Conservation (phyloP, 1,140 invertebrate genomes). For the Apocrypta bakeri region DNA sequence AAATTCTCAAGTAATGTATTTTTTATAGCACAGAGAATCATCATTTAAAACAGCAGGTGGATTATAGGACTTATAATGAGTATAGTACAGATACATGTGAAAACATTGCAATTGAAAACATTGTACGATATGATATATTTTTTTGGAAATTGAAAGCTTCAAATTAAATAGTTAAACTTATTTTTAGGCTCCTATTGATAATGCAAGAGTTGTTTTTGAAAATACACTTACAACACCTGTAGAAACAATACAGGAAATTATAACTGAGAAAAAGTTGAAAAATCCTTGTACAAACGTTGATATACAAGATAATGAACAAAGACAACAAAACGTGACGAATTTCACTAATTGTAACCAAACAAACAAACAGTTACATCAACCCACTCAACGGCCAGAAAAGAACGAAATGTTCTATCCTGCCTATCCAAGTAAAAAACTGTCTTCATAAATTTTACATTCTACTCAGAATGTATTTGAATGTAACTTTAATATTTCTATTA, state of each 20-base stretch:
- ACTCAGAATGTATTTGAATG: not conserved
- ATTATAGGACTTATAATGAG: conserved; percentile 27
- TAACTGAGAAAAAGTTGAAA: conserved; percentile 41
- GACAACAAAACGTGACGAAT: conserved; percentile 23
- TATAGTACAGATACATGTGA: conserved; percentile 28
- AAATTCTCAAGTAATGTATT: conserved; percentile 11
- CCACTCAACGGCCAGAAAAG: conserved; percentile 35
- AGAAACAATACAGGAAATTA: conserved; percentile 25
- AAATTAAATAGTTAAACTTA: not conserved
- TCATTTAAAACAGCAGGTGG: conserved; percentile 23
- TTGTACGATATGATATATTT: not conserved
- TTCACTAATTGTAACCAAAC: conserved; percentile 22
- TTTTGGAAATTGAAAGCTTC: not conserved
- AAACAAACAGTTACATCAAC: conserved; percentile 42
- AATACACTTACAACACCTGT: conserved; percentile 43
- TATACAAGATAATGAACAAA: conserved; percentile 13
- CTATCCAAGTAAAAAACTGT: conserved; percentile 53
- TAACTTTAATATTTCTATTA: conserved; percentile 38
- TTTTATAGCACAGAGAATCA: conserved; percentile 43
- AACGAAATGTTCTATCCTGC: conserved; percentile 54
- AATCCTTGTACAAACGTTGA: conserved; percentile 17
- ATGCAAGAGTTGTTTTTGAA: conserved; percentile 29
- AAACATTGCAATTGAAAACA: not conserved
- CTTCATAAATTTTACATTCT: not conserved
- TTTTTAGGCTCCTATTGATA: conserved; percentile 37